These are phyloP conservation scores for Onychomys leucogaster DNA, from an alignment of 2,797 vertebrate genomes.

Conservation along the genomic window DNA sequence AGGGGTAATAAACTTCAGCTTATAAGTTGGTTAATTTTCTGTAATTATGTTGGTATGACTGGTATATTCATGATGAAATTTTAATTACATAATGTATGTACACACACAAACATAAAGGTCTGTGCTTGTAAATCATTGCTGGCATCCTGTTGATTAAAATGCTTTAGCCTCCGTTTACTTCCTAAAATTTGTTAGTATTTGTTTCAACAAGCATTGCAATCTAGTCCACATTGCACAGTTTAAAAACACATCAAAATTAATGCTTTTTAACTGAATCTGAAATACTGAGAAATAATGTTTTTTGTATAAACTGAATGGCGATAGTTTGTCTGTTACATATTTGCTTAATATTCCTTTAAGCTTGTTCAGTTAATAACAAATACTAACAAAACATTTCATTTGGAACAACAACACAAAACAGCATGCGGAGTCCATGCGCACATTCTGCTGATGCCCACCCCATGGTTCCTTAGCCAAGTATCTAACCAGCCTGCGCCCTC, in stretches of 20 bases:
- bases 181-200: conserved; percentile 83
- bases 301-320: conserved; percentile 62
- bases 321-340: conserved; percentile 64
- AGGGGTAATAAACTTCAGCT: conserved; percentile 86
- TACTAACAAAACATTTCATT: conserved; percentile 85
- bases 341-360: conserved; percentile 72
- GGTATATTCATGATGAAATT: conserved; percentile 81
- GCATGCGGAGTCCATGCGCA: conserved; percentile 83
- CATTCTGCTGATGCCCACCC: conserved; percentile 67
- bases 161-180: conserved; percentile 80
- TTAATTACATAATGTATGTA: conserved; percentile 83
- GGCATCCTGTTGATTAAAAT: conserved; percentile 77
- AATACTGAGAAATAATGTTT: conserved; percentile 40
- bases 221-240: conserved; percentile 38
- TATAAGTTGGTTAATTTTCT: conserved; percentile 87
- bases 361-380: conserved; percentile 82
- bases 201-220: conserved; percentile 70
- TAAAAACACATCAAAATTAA: conserved; percentile 70
- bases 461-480: conserved; percentile 69
- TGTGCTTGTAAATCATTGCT: conserved; percentile 82
- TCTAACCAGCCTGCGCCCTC: conserved; percentile 62
- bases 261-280: neutral
- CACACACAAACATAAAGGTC: conserved; percentile 85
- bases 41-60: conserved; percentile 82
- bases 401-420: conserved; percentile 81